Evolutionary conservation across 2,113 vertebrate species (phyloP), one percentile per base, ranked within the genome.

Genomic region (Merops nubicus): DNA sequence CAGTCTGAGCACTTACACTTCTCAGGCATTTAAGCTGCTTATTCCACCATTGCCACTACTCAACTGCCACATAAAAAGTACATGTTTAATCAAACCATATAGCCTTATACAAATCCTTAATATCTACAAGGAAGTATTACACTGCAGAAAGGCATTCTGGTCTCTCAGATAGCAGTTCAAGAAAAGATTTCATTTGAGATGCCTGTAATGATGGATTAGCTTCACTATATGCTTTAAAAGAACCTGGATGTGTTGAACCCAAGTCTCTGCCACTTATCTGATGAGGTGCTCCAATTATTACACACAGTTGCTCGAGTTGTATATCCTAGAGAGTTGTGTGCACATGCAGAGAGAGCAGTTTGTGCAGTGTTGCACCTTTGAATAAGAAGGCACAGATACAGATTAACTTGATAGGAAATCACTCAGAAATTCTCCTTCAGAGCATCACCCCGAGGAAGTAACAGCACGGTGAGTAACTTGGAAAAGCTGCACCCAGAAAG

Each of bases 391-490:
- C 15, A 88, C 1, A 78, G 9, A 50, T 22, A 15, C 1, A 1
- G 7, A 54, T 53, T 25, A 54, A 26, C 31, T 84, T 74, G 19
- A 65, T 2, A 2, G 34, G 47, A 8, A 65, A 76, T 12, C 6
- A 0, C 15, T 50, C n/a, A 33, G 40, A 77, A 87, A 63, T 77
- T 77, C 76, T 63, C 26, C 34, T 54, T 42, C 73, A 70, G 12
- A 29, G 7, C 4, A 56, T 12, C 54, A 45, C 29, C 18, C 25
- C 25, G 8, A 45, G 51, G 62, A 63, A 22, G 28, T 2, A 7
- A 48, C 0, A 68, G 14, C 40, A 75, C 0, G 1, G 12, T 14
- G 15, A 2, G 1, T 34, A 31, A 38, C 43, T 33, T 45, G 25
- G 67, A 45, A 69, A 69, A 91, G 20, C 7, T 9, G 4, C 8